These are phyloP conservation scores for Pygoscelis adeliae DNA, from an alignment of 2,113 vertebrate species.

Conservation along the genomic window DNA sequence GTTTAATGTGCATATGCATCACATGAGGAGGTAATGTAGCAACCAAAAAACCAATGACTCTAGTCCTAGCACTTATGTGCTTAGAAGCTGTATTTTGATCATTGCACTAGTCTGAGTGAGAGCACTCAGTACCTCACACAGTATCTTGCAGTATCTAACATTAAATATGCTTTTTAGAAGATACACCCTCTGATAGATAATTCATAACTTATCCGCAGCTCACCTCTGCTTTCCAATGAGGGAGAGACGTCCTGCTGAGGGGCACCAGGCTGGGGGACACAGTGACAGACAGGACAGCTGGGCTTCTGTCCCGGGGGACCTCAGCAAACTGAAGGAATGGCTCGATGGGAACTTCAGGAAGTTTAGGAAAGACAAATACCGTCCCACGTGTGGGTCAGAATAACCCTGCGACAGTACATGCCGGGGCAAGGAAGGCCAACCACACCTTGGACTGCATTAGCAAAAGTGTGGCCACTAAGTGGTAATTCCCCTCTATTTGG, in stretches of 20 bases:
- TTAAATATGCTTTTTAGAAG: not conserved
- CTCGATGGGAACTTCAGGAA: not conserved
- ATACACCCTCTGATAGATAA: not conserved
- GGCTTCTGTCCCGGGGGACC: not conserved
- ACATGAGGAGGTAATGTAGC: not conserved
- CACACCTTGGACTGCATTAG: not conserved
- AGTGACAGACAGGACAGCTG: not conserved
- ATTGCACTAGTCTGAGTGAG: not conserved
- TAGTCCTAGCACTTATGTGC: too few relatives aligned
- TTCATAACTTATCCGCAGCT: not conserved
- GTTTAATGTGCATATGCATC: not conserved
- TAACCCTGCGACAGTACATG: not conserved
- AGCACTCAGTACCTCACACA: not conserved
- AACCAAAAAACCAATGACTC: not conserved
- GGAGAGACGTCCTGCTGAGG: not conserved
- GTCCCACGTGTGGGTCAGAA: not conserved
- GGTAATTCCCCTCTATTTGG: not conserved
- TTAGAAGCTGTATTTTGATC: not conserved
- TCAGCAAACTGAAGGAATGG: not conserved
- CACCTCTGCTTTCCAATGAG: not conserved
- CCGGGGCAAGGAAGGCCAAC: not conserved
- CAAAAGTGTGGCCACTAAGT: not conserved
- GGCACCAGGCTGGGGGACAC: not conserved
- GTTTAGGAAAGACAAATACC: not conserved
- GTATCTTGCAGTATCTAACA: not conserved